Base-by-base conservation (phyloP, 2,888 invertebrate species). In the Tridacna crocea region DNA sequence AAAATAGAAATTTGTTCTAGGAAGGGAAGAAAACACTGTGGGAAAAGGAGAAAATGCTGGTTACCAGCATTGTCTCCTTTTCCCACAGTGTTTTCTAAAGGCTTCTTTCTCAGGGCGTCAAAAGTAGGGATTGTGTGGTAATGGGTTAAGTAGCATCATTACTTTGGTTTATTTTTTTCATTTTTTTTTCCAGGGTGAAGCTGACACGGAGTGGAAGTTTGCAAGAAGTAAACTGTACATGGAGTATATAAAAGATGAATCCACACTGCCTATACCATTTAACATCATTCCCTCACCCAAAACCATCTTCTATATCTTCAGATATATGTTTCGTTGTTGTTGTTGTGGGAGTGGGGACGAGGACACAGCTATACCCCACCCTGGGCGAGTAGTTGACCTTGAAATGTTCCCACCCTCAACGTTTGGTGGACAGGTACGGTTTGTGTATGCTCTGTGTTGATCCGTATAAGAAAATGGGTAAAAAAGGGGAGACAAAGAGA, bases 211-310 rank as follows among this genome's bases (percentile, higher is more conserved):
- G 79, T 94, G 94, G 94, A 94, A 94, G 80, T 94, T 92, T 80
- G 93, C 93, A 6, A 89, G 94, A 48, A 93, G 93, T 73, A 92
- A 92, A 82, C 88, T 94, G 19, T 94, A 94, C 84, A 92, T 94
- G 93, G 93, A 94, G 75, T 95, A 95, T 89, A 95, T 95, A 83
- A 94, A 94, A 83, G 94, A 94, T 19, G 95, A 95, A 91, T 87
- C 93, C 75, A 93, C 94, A 96, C 86, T 97, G 96, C 94, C 94
- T 8, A 92, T 94, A n/a, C 94, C 94, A 2, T 92, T 94, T 75
- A 94, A 94, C 83, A 90, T 94, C 19, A 86, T 94, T n/a, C 93
- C 93, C 3, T 90, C 91, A 11, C 90, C 90, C 0, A 91, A 91
- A 76, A 86, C 89, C 13, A 46, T 88, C 19, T 82, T 80, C 60